Conservation (phyloP, 2,113 vertebrate species). For the Perca fluviatilis region DNA sequence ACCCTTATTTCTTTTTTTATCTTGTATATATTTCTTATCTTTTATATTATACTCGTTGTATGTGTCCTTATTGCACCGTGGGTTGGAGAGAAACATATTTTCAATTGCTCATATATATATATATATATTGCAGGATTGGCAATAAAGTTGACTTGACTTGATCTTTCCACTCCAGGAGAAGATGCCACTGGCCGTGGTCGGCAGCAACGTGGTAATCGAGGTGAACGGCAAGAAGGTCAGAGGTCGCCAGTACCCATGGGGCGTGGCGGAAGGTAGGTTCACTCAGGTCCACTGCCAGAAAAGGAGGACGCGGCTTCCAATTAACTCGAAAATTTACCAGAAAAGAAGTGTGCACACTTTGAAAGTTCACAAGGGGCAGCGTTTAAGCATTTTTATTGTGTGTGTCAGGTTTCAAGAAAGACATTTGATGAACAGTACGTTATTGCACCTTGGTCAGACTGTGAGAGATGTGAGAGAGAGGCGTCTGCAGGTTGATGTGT, state of each 20-base stretch:
- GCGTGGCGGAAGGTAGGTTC: constrained; percentile 87
- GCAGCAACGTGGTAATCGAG: constrained; percentile 86
- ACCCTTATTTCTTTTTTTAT: too few species aligned
- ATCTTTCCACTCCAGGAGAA: constrained; percentile 76
- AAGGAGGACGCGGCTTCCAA: not conserved
- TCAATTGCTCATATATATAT: too few species aligned
- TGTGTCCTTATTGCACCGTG: too few species aligned
- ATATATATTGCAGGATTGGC: too few species aligned
- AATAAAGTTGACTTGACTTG: not conserved
- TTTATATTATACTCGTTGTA: too few species aligned
- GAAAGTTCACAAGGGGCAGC: not conserved
- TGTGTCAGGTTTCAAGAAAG: not conserved
- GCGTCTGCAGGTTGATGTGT: constrained; percentile 1
- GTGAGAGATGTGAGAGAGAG: not conserved
- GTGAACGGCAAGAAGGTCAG: constrained; percentile 87
- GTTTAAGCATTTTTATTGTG: not conserved
- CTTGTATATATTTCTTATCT: too few species aligned
- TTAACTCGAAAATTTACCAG: not conserved
- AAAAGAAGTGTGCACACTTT: not conserved
- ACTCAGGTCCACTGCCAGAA: not conserved
- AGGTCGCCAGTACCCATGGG: constrained; percentile 89
- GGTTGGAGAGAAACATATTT: too few species aligned
- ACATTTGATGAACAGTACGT: not conserved
- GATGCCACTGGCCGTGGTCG: constrained; percentile 87
- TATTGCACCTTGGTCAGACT: not conserved